Evolutionary conservation across 2,113 vertebrate species (phyloP).

Genomic region (Alethe diademata): DNA sequence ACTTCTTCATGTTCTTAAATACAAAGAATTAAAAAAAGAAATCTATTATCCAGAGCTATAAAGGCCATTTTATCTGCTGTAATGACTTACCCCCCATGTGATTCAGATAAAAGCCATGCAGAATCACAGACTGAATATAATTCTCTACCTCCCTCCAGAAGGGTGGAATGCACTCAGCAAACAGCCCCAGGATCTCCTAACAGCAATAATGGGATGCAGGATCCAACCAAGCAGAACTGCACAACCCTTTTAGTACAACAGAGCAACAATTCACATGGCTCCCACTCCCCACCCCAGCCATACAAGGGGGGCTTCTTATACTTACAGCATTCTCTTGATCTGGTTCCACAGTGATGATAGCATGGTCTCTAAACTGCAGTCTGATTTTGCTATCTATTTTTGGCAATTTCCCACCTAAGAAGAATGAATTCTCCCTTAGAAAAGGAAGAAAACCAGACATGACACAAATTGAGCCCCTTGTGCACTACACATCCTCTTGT

Average conservation of each 20-base stretch:
- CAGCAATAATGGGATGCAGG: not conserved
- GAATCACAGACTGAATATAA: not conserved
- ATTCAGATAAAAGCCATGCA: not conserved
- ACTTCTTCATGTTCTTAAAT: not conserved
- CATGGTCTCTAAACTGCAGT: constrained; percentile 80
- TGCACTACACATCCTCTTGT: not conserved
- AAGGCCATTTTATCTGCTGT: not conserved
- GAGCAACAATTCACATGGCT: not conserved
- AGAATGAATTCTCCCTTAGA: not conserved
- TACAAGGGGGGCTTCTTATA: not conserved
- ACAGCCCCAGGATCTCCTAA: not conserved
- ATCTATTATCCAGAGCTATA: not conserved
- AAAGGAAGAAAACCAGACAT: not conserved
- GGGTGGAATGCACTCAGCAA: not conserved
- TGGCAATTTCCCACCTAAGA: constrained; percentile 78
- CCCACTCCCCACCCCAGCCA: not conserved
- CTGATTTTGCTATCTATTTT: constrained; percentile 77
- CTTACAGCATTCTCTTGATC: constrained; percentile 78
- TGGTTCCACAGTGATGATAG: constrained; percentile 79
- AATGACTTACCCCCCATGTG: not conserved
- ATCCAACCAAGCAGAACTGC: not conserved
- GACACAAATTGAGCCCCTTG: not conserved
- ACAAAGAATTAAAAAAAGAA: not conserved
- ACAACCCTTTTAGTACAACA: not conserved
- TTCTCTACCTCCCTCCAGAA: not conserved